These are phyloP conservation scores for Julus scandinavius DNA, from an alignment of 2,888 invertebrate species.

Conservation along the genomic window DNA sequence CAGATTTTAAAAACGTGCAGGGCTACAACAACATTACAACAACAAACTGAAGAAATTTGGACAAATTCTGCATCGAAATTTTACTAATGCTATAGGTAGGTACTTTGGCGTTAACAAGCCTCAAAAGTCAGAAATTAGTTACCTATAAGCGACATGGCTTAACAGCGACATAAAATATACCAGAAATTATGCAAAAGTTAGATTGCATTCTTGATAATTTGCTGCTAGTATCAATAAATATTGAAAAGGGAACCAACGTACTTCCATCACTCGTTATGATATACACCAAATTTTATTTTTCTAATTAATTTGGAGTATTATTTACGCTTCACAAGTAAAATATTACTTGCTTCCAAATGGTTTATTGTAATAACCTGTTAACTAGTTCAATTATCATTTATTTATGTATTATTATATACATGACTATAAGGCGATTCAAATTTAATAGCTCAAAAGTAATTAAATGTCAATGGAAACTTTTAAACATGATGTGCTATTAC, in stretches of 20 bases:
- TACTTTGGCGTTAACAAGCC: background rate
- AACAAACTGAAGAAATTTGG: no score
- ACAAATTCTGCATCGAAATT: no score
- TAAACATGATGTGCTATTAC: background rate
- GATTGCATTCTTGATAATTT: slow-evolving; percentile 23
- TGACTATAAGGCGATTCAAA: background rate
- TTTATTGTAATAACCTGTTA: background rate
- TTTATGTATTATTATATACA: background rate
- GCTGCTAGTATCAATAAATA: background rate
- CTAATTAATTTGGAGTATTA: slow-evolving; percentile 22
- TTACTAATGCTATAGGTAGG: no score
- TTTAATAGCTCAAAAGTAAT: background rate
- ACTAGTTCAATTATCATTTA: background rate
- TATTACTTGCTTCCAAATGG: background rate
- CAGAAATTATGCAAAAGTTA: background rate
- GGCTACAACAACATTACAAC: no score
- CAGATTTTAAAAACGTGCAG: no score
- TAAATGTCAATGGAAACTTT: background rate
- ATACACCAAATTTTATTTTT: slow-evolving; percentile 13
- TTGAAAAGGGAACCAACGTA: background rate
- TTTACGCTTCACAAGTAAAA: slow-evolving; percentile 2
- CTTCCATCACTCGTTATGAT: background rate
- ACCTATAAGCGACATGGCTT: background rate
- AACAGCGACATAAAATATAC: background rate
- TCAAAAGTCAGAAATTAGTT: background rate